A percentile compares a stretch with the other conserved stretches of the same genome.
These are phyloP conservation scores for Hexactinellida sp. DNA, from an alignment of 37 sponge, comb jelly and placozoan genomes.

Conservation along the genomic window DNA sequence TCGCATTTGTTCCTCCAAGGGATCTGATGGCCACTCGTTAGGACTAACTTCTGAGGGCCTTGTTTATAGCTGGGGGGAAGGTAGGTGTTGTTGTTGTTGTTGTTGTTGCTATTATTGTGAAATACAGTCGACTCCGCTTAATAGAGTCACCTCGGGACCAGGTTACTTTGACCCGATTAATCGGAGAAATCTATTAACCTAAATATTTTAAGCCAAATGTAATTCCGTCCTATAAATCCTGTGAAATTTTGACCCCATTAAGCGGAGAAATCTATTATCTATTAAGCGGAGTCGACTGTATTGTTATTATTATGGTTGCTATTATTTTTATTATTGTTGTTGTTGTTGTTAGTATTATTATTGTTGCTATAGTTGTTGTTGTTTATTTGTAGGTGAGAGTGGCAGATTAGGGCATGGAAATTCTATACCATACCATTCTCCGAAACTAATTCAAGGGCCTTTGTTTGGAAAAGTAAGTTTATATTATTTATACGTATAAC, in stretches of 20 bases:
- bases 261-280: too few relatives aligned
- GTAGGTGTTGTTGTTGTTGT: too few relatives aligned
- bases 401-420: conserved; percentile 83
- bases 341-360: neutral
- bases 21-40: conserved; percentile 71
- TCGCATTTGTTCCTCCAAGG: conserved; percentile 42
- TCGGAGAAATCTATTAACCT: too few relatives aligned
- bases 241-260: too few relatives aligned
- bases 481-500: neutral
- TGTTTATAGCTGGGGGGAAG: conserved; percentile 90
- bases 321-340: neutral
- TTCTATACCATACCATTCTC: conserved; percentile 43
- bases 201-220: neutral
- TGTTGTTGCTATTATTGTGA: neutral
- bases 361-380: neutral
- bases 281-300: too few relatives aligned
- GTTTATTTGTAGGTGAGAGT: conserved; percentile 42
- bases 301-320: neutral
- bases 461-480: conserved; percentile 33
- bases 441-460: conserved; percentile 42
- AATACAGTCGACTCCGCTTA: too few relatives aligned
- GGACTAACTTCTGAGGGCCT: conserved; percentile 52
- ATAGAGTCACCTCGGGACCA: too few relatives aligned
- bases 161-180: too few relatives aligned
- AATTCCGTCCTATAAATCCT: neutral